These are phyloP conservation scores for Apamea crenata DNA, from an alignment of 2,888 invertebrate species.

Conservation along the genomic window DNA sequence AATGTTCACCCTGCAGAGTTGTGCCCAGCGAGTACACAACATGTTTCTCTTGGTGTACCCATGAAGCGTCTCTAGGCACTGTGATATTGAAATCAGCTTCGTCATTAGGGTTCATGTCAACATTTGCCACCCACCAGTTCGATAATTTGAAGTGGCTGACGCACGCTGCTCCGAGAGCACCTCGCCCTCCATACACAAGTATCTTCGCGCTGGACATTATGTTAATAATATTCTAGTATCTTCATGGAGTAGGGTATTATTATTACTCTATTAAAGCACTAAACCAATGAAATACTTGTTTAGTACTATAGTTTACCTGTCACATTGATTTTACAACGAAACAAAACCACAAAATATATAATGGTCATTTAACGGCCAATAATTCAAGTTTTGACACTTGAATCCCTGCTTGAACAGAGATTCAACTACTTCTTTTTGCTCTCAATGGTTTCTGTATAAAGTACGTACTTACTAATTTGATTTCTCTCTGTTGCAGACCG, in stretches of 20 bases:
- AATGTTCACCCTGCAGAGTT: conserved; percentile 93
- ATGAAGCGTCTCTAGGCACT: conserved; percentile 94
- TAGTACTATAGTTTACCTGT: not conserved
- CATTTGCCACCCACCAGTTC: conserved; percentile 97
- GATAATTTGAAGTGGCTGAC: conserved; percentile 96
- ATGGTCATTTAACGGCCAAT: not conserved
- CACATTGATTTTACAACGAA: not conserved
- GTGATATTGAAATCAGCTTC: conserved; percentile 97
- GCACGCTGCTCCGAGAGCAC: conserved; percentile 97
- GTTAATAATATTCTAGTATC: not conserved
- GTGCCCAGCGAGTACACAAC: conserved; percentile 92
- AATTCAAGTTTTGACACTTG: not conserved
- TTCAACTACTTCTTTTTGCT: too few species aligned
- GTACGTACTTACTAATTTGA: too few species aligned
- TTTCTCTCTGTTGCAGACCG: too few species aligned
- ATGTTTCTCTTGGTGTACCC: conserved; percentile 94
- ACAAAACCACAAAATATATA: not conserved
- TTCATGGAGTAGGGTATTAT: not conserved
- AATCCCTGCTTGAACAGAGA: not conserved
- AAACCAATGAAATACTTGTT: not conserved
- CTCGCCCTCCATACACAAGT: conserved; percentile 98
- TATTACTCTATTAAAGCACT: not conserved
- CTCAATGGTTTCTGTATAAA: too few species aligned
- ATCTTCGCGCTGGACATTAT: conserved; percentile 92
- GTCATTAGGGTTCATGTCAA: conserved; percentile 95